phyloP scores from a whole-genome alignment of 1,140 invertebrate species.

The Artemia franciscana region DNA sequence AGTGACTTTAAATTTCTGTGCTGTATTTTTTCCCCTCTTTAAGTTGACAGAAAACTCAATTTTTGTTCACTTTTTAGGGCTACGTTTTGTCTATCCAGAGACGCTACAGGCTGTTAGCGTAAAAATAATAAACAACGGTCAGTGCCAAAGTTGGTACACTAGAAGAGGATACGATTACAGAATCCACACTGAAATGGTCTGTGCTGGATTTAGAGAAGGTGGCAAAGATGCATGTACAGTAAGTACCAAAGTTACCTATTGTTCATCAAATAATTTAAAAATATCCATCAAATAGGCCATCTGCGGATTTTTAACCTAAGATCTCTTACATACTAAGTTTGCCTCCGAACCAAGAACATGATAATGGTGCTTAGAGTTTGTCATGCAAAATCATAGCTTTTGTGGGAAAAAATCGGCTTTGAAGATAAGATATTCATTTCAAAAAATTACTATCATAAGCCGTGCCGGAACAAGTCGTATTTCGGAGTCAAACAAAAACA shows the following conservation, averaged over 20 bases:
- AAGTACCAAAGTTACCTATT: slow-evolving; percentile 10
- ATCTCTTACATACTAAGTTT: no score
- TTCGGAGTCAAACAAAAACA: no score
- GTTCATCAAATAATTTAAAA: background rate
- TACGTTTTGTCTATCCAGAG: slow-evolving; percentile 58
- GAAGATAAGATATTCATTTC: no score
- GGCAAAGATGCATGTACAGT: slow-evolving; percentile 61
- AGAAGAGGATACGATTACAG: slow-evolving; percentile 56
- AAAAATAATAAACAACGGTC: slow-evolving; percentile 62
- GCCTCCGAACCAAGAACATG: no score
- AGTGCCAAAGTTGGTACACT: slow-evolving; percentile 46
- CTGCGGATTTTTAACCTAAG: background rate
- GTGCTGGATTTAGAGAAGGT: slow-evolving; percentile 74
- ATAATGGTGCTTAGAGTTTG: no score
- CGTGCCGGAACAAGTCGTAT: no score
- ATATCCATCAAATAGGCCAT: background rate
- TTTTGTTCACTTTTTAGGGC: slow-evolving; percentile 33
- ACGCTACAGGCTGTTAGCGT: slow-evolving; percentile 79
- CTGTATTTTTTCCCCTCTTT: no score
- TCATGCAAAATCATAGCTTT: no score
- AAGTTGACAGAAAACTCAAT: slow-evolving; percentile 1
- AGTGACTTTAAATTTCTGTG: no score
- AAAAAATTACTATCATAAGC: no score
- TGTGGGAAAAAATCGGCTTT: no score
- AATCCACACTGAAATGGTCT: slow-evolving; percentile 90